Evolutionary conservation across 2,888 invertebrate genomes (phyloP).

Genomic region (Laothoe populi): DNA sequence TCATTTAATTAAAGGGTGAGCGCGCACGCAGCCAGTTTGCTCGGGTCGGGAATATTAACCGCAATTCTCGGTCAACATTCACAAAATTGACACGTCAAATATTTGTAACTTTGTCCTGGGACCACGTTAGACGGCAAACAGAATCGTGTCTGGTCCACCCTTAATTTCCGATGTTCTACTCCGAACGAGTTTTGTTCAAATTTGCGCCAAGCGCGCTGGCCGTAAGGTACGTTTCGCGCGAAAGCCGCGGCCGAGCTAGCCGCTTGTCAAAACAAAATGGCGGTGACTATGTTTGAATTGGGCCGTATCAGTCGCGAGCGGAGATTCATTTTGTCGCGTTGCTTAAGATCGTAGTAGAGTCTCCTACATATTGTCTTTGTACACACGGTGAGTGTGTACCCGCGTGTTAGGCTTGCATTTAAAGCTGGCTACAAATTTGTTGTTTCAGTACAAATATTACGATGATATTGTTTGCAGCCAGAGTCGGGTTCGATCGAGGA

Average conservation of each 20-base stretch:
- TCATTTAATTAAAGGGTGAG: slow-evolving; percentile 81
- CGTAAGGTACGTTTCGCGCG: slow-evolving; percentile 61
- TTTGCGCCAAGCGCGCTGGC: slow-evolving; percentile 50
- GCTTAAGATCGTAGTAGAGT: slow-evolving; percentile 80
- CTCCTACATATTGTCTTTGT: slow-evolving; percentile 82
- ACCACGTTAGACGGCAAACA: slow-evolving; percentile 84
- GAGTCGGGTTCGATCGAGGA: slow-evolving; percentile 80
- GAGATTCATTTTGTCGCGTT: slow-evolving; percentile 85
- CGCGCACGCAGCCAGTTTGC: slow-evolving; percentile 68
- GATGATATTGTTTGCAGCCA: slow-evolving; percentile 83
- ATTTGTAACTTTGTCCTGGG: slow-evolving; percentile 85
- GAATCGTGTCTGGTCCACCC: slow-evolving; percentile 84
- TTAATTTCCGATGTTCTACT: slow-evolving; percentile 83
- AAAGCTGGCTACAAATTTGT: slow-evolving; percentile 84
- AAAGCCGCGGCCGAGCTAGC: slow-evolving; percentile 60
- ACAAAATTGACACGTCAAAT: slow-evolving; percentile 86
- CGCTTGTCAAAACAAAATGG: slow-evolving; percentile 84
- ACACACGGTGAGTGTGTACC: slow-evolving; percentile 81
- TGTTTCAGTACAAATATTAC: slow-evolving; percentile 83
- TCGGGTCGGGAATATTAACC: slow-evolving; percentile 83
- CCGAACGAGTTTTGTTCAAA: slow-evolving; percentile 47
- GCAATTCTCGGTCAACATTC: slow-evolving; percentile 85
- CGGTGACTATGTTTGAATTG: slow-evolving; percentile 83
- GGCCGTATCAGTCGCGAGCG: slow-evolving; percentile 83
- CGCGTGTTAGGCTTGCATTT: slow-evolving; percentile 81